Percentiles rank a stretch among this genome's conserved stretches.
These are phyloP conservation scores for Perizoma flavofasciatum DNA, from an alignment of 2,888 invertebrate species.

Conservation along the genomic window DNA sequence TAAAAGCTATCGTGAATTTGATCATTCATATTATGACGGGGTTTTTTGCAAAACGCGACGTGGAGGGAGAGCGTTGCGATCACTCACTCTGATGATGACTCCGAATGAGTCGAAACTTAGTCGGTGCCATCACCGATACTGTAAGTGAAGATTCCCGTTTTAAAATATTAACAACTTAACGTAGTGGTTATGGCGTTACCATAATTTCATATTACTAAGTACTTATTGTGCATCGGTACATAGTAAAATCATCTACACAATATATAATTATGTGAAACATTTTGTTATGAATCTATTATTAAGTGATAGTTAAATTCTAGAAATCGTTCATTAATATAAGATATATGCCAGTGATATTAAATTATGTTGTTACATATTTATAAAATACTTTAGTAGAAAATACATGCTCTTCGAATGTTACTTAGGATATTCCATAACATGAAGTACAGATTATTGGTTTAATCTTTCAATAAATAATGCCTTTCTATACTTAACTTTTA, in stretches of 20 bases:
- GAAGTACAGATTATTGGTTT: no score
- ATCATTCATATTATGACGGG: no score
- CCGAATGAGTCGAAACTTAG: no score
- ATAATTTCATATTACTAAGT: not conserved
- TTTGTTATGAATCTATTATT: conserved; percentile 5
- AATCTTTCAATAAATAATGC: not conserved
- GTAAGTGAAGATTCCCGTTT: no score
- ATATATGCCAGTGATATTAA: conserved; percentile 42
- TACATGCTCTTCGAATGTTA: conserved; percentile 12
- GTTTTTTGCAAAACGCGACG: no score
- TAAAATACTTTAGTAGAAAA: conserved; percentile 17
- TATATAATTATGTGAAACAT: not conserved
- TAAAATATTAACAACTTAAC: no score
- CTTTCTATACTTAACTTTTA: not conserved
- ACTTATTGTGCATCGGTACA: no score
- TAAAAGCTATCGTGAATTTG: no score
- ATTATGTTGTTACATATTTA: conserved; percentile 45
- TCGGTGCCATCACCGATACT: no score
- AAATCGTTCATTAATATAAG: conserved; percentile 27
- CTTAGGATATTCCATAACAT: no score
- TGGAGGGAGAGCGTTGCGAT: no score
- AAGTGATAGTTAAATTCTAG: conserved; percentile 9
- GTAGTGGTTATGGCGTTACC: not conserved
- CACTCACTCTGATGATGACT: no score
- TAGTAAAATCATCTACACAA: not conserved